Evolutionary conservation across 1,140 invertebrate species (phyloP).

Genomic region (Drosophila orena): DNA sequence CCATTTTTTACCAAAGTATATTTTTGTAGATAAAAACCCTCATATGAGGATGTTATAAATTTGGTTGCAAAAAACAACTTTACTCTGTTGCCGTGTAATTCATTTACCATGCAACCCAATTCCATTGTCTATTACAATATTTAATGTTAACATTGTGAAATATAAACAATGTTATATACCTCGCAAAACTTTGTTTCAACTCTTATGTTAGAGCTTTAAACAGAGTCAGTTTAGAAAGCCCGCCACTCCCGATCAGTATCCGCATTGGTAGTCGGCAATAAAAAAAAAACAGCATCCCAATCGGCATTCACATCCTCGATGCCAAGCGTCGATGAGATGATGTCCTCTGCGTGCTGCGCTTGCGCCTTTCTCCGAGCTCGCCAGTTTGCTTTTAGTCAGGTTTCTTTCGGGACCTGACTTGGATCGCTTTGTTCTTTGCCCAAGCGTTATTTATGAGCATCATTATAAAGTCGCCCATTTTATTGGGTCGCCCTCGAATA

Average conservation of each 20-base stretch:
- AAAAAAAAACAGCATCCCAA: constrained; percentile 15
- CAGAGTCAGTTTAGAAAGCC: too few species aligned
- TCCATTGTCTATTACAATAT: too few species aligned
- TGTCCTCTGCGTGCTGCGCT: constrained; percentile 38
- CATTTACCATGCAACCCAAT: too few species aligned
- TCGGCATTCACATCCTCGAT: constrained; percentile 56
- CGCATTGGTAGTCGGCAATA: constrained; percentile 5
- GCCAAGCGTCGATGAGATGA: constrained; percentile 59
- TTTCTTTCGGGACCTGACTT: constrained; percentile 8
- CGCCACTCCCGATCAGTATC: background rate
- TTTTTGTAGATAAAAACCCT: background rate
- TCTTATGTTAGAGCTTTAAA: too few species aligned
- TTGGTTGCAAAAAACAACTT: too few species aligned
- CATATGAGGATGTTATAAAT: too few species aligned
- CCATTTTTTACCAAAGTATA: constrained; percentile 18
- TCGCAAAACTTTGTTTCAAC: too few species aligned
- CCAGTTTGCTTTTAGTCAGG: constrained; percentile 18
- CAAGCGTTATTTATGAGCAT: constrained; percentile 73
- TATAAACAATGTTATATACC: too few species aligned
- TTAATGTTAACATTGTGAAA: too few species aligned
- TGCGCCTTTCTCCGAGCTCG: constrained; percentile 37
- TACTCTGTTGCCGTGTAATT: too few species aligned
- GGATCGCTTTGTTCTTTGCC: constrained; percentile 34
- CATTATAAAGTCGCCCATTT: constrained; percentile 82
- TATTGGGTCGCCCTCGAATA: constrained; percentile 82